These are phyloP conservation scores for Ornithoptera alexandrae DNA, from an alignment of 2,888 invertebrate genomes.

Conservation along the genomic window DNA sequence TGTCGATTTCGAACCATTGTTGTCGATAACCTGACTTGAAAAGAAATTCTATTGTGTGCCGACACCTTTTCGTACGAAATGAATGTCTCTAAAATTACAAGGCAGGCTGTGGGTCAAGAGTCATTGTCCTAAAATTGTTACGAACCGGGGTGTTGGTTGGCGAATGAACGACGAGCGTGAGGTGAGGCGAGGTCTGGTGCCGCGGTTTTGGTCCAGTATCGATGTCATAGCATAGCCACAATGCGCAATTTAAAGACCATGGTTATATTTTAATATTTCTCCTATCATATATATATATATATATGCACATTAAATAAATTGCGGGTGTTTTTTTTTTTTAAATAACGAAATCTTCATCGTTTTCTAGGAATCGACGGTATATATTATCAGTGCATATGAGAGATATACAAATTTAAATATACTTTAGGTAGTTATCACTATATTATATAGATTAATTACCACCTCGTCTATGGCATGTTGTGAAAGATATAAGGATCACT, in stretches of 20 bases:
- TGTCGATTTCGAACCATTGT: background rate
- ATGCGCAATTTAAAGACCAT: background rate
- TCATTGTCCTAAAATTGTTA: constrained; percentile 56
- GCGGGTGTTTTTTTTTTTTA: too few relatives aligned
- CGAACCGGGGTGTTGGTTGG: constrained; percentile 42
- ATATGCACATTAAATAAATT: too few relatives aligned
- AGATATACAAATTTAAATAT: too few relatives aligned
- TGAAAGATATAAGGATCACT: too few relatives aligned
- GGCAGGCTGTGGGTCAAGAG: constrained; percentile 42
- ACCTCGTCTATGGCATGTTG: too few relatives aligned
- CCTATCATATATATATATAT: too few relatives aligned
- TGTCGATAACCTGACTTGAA: constrained; percentile 2
- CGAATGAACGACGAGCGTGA: constrained; percentile 18
- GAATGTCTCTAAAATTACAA: constrained; percentile 23
- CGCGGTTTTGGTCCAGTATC: constrained; percentile 11
- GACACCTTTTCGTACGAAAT: constrained; percentile 13
- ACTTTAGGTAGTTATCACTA: too few relatives aligned
- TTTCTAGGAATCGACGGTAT: too few relatives aligned
- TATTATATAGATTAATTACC: too few relatives aligned
- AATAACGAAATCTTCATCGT: too few relatives aligned
- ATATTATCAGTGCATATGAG: too few relatives aligned
- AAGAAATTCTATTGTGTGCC: background rate
- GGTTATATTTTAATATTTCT: background rate
- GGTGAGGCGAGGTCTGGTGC: constrained; percentile 2
- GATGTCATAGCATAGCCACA: background rate